phyloP scores from a whole-genome alignment of 1,140 invertebrate species.

The Matsumurasca onukii region DNA sequence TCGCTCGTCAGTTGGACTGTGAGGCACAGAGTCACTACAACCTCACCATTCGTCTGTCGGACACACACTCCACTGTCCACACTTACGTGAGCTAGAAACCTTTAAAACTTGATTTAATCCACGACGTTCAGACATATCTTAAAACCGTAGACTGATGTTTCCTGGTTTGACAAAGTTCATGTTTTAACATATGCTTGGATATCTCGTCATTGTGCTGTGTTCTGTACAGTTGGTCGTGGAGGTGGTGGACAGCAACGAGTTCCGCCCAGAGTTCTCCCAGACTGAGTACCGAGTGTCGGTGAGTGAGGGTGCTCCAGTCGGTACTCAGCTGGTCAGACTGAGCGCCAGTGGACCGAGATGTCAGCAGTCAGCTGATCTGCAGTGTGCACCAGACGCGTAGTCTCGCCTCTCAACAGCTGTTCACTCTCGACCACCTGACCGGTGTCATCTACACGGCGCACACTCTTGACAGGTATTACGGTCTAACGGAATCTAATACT shows the following conservation, averaged over 20 bases:
- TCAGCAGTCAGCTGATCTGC: slow-evolving; percentile 69
- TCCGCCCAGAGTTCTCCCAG: slow-evolving; percentile 71
- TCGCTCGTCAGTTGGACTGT: slow-evolving; percentile 80
- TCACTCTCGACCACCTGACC: slow-evolving; percentile 71
- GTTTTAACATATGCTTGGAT: too few relatives aligned
- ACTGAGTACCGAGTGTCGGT: slow-evolving; percentile 69
- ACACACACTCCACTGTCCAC: slow-evolving; percentile 71
- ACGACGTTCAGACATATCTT: too few relatives aligned
- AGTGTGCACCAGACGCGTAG: slow-evolving; percentile 73
- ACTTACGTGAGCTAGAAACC: slow-evolving; percentile 56
- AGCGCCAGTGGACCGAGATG: slow-evolving; percentile 67
- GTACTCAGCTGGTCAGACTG: slow-evolving; percentile 62
- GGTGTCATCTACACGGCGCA: slow-evolving; percentile 76
- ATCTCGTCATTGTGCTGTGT: too few relatives aligned
- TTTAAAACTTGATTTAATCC: too few relatives aligned
- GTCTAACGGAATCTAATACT: too few relatives aligned
- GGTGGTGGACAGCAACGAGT: slow-evolving; percentile 82
- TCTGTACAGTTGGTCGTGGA: slow-evolving; percentile 59
- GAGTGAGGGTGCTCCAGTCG: slow-evolving; percentile 65
- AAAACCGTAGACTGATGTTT: too few relatives aligned
- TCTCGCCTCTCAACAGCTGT: slow-evolving; percentile 69
- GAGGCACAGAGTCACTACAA: slow-evolving; percentile 74
- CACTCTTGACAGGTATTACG: slow-evolving; percentile 70
- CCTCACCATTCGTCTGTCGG: slow-evolving; percentile 83
- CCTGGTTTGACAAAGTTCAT: too few relatives aligned